Base-by-base conservation (phyloP, 2,888 invertebrate species). In the Brachylomia viminalis region DNA sequence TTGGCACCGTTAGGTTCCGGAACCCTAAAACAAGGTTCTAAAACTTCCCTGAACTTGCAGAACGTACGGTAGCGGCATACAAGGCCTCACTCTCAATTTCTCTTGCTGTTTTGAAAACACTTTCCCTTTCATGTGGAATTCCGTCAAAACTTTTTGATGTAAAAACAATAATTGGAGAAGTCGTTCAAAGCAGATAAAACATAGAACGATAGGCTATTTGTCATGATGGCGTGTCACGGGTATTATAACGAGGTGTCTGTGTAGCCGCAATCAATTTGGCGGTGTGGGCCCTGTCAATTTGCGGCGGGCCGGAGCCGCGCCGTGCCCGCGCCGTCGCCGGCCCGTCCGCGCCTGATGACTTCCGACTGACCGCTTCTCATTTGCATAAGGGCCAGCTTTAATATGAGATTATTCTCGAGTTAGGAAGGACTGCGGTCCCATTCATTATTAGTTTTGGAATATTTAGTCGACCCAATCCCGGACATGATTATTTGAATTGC, bases 311-410 rank as follows among this genome's bases (percentile, higher is more conserved):
- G 68, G 66, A 75, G 79, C 74, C 42, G 85, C 85, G 84, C 82
- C 86, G 72, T 73, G 83, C 79, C 79, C 86, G 77, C 80, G 81
- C 80, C 80, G 75, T 77, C 78, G 82, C 80, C 86, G 85, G 81
- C 87, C 80, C 90, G 86, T 84, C 87, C 89, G 83, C 85, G 87
- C 88, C 90, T 94, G 95, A 95, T 95, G 95, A 96, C 95, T 96
- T 96, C 95, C 95, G 95, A 95, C 93, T 95, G 95, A 95, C 95
- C 95, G 95, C 94, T 91, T 92, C 91, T 90, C 91, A 95, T 96
- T 96, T 95, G 96, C 96, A 96, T 96, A 96, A 96, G 94, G 96
- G 94, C 93, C 92, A 91, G 92, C 92, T 93, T 93, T 94, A 95
- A 96, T 95, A 95, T 92, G 94, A 94, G 94, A 96, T 96, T 95